Evolutionary conservation across 1,140 invertebrate genomes (phyloP), one percentile per base, ranked within the genome.

Genomic region (Ganaspis sp.): DNA sequence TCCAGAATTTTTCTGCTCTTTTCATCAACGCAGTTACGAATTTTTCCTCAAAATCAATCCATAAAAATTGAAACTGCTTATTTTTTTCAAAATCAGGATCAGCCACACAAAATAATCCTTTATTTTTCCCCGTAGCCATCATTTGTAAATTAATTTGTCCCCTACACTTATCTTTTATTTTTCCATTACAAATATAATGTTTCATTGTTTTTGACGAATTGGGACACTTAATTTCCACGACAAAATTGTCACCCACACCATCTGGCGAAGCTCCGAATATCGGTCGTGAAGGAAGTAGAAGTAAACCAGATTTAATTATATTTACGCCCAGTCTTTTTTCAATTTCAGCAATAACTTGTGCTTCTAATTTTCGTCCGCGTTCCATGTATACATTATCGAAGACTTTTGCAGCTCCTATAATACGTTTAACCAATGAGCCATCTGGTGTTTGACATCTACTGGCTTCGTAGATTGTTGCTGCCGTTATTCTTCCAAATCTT

Each of bases 111-210:
- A 87, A 89, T 49, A 77, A 83, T 64, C 84, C 89, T 69, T 90
- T 90, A 69, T 85, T 86, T 0, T 90, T 88, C 40, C 87, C 85
- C 9, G 84, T 87, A 23, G 91, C 75, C 49, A 87, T 88, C 91
- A 92, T 92, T 84, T 92, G 92, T n/a, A 92, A 81, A 76, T 92
- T 90, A 26, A 92, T 90, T 80, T 92, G 91, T 9, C 90, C 91
- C 80, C 38, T 40, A 9, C 38, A 40, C 12, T 40, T 40, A 12
- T 40, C 38, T 1, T 9, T 40, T 2, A 40, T 40, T 40, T 40
- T 2, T 6, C 38, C 38, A 12, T 12, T 9, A 40, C 4, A 40
- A 11, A 40, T 40, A 40, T 40, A 40, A 40, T 40, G 4, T 2
- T 40, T 40, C 1, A 40, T 9, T 11, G 38, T 40, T 40, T 40